Conservation (phyloP, 1,140 invertebrate species). For the Drosophila azteca region DNA sequence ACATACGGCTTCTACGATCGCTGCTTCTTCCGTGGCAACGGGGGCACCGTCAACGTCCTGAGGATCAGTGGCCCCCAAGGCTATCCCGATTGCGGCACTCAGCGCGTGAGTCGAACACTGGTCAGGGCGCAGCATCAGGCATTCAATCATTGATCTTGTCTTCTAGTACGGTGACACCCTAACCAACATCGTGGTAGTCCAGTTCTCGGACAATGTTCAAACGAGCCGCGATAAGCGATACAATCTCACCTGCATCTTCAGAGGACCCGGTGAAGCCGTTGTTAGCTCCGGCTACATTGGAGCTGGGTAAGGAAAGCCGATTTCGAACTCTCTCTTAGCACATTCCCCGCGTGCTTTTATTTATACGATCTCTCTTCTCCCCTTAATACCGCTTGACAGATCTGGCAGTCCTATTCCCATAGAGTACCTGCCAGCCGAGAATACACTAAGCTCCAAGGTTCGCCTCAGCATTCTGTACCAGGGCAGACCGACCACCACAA, state of each 20-base stretch:
- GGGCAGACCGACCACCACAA: constrained; percentile 95
- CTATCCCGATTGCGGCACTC: constrained; percentile 95
- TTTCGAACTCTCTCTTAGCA: not conserved
- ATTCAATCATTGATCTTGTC: not conserved
- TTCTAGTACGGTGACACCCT: constrained; percentile 93
- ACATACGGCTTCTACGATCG: constrained; percentile 96
- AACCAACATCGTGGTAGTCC: constrained; percentile 97
- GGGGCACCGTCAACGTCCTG: constrained; percentile 91
- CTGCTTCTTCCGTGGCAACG: constrained; percentile 95
- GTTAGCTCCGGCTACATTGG: constrained; percentile 97
- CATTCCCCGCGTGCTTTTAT: not conserved
- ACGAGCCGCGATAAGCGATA: constrained; percentile 95
- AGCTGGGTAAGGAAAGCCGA: constrained; percentile 88
- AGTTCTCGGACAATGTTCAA: constrained; percentile 96
- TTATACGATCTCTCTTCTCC: not conserved
- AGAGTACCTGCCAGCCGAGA: constrained; percentile 95
- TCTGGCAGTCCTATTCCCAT: constrained; percentile 95
- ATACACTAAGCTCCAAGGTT: constrained; percentile 94
- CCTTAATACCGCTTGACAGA: constrained; percentile 82
- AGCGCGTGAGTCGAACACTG: constrained; percentile 85
- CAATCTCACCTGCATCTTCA: constrained; percentile 95
- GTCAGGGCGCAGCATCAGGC: not conserved
- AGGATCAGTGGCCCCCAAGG: constrained; percentile 94
- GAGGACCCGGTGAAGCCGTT: constrained; percentile 95
- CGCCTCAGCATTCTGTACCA: constrained; percentile 93